phyloP scores from a whole-genome alignment of 53 echinoderm and acorn worm species.

The Paracentrotus lividus region DNA sequence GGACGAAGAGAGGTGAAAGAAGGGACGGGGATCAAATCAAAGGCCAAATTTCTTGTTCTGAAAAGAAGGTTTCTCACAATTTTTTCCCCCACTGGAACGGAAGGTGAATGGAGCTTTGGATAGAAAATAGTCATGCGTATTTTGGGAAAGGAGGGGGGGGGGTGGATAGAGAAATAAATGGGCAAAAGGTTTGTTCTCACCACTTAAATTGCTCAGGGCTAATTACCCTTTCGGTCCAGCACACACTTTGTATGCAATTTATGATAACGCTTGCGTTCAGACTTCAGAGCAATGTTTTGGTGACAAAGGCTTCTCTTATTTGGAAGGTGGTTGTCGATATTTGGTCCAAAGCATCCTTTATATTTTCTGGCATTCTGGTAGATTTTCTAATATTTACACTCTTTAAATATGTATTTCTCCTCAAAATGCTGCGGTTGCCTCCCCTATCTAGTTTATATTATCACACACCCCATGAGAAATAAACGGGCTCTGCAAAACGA shows the following conservation, averaged over 20 bases:
- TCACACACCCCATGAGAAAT: too few species aligned
- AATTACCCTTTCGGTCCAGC: neutral
- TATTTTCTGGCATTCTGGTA: too few species aligned
- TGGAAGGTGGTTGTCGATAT: too few species aligned
- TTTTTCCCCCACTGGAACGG: neutral
- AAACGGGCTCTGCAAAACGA: too few species aligned
- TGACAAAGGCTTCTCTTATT: too few species aligned
- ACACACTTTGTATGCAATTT: constrained; percentile 22
- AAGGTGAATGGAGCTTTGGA: neutral
- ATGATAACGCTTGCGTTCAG: constrained; percentile 9
- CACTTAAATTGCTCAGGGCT: neutral
- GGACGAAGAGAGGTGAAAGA: neutral
- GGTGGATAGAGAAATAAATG: neutral
- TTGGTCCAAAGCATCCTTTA: too few species aligned
- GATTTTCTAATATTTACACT: too few species aligned
- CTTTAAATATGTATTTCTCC: too few species aligned
- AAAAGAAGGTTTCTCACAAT: neutral
- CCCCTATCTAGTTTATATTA: too few species aligned
- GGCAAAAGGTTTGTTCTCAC: neutral
- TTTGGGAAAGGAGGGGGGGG: too few species aligned
- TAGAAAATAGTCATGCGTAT: neutral
- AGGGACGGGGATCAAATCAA: neutral
- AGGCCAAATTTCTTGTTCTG: neutral
- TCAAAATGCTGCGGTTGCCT: too few species aligned
- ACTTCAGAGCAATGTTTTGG: neutral